phyloP scores from a whole-genome alignment of 2,797 vertebrate genomes.

The Varecia variegata region DNA sequence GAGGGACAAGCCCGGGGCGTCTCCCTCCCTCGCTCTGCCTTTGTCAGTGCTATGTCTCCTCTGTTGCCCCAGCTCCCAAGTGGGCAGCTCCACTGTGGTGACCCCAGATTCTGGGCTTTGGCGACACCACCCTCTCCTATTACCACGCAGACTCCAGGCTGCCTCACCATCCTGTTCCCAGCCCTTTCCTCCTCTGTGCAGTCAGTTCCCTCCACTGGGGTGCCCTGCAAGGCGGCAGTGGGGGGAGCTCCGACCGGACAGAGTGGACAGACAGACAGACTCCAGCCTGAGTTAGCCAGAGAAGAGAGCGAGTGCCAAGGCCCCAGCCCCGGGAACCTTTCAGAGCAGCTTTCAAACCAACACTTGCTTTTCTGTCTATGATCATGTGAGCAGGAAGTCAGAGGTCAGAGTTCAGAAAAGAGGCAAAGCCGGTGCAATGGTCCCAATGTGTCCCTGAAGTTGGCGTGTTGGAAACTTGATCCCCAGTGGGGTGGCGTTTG shows the following conservation, averaged over 20 bases:
- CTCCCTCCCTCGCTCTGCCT: neutral
- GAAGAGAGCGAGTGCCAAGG: neutral
- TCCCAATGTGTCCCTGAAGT: neutral
- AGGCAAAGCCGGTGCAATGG: neutral
- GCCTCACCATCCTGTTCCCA: no score
- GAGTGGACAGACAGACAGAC: neutral
- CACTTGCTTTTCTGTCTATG: conserved; percentile 67
- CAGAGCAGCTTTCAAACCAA: conserved; percentile 59
- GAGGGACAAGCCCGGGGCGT: neutral
- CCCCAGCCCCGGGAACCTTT: conserved; percentile 41
- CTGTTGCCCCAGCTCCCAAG: neutral
- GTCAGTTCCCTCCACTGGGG: no score
- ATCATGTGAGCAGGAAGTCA: conserved; percentile 71
- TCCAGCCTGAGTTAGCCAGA: neutral
- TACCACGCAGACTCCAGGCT: neutral
- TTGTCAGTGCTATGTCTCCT: neutral
- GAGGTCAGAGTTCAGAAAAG: conserved; percentile 70
- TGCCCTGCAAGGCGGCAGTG: neutral
- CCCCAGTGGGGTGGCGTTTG: neutral
- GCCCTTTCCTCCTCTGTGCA: neutral
- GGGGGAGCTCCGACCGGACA: no score
- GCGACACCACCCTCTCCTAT: neutral
- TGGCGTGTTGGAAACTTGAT: neutral
- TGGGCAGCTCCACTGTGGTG: neutral
- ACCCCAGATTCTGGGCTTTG: neutral